phyloP scores from a whole-genome alignment of 1,140 invertebrate genomes.

The Ostrea edulis region DNA sequence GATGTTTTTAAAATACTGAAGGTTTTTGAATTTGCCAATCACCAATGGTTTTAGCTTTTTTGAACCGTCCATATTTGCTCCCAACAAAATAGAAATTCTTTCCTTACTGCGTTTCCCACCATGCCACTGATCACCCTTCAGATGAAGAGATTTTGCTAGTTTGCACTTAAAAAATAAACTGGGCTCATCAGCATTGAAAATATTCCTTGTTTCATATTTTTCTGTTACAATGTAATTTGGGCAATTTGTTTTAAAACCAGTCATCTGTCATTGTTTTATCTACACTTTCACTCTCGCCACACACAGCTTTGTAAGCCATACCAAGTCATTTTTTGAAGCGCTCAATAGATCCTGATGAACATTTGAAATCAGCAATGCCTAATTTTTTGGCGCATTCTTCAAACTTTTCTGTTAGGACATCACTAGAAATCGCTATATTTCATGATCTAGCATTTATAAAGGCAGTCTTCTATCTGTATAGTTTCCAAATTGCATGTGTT shows the following conservation, averaged over 20 bases:
- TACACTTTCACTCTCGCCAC: too few relatives aligned
- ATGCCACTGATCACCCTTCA: constrained; percentile 11
- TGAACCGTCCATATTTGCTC: constrained; percentile 19
- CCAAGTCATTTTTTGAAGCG: not conserved
- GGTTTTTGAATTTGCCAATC: constrained; percentile 26
- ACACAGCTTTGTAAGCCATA: not conserved
- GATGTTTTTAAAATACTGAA: not conserved
- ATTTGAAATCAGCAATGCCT: too few relatives aligned
- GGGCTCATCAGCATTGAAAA: constrained; percentile 1
- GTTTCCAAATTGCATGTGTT: too few relatives aligned
- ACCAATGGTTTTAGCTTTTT: constrained; percentile 22
- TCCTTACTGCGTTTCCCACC: constrained; percentile 16
- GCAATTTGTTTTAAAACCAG: not conserved
- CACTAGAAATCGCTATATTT: too few relatives aligned
- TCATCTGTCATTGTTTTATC: not conserved
- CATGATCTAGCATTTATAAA: too few relatives aligned
- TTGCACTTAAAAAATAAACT: not conserved
- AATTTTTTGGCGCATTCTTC: too few relatives aligned
- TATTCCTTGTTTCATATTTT: too few relatives aligned
- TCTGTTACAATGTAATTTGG: too few relatives aligned
- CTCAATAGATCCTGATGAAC: too few relatives aligned
- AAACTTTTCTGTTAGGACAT: too few relatives aligned
- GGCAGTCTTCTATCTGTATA: too few relatives aligned
- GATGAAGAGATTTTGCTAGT: not conserved
- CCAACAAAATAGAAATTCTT: not conserved